Conservation (phyloP, 1,140 invertebrate genomes). For the Pogonus chalceus region DNA sequence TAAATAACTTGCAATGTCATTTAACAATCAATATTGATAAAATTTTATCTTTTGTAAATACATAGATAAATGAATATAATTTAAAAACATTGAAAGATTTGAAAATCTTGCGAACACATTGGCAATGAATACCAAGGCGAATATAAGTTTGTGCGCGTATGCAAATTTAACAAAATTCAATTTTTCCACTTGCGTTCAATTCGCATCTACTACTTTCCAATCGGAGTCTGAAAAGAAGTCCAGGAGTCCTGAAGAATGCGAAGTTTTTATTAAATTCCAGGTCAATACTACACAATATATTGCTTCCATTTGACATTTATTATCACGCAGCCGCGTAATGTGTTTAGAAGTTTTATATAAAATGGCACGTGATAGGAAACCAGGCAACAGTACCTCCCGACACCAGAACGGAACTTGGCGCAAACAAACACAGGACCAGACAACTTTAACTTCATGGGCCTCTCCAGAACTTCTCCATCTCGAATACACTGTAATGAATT, state of each 20-base stretch:
- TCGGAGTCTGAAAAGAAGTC: slow-evolving; percentile 1
- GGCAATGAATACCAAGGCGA: too few species aligned
- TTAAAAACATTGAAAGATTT: too few species aligned
- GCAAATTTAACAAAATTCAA: not conserved
- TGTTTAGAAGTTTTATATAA: slow-evolving; percentile 8
- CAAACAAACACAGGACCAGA: not conserved
- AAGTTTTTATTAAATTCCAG: slow-evolving; percentile 7
- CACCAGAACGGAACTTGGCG: not conserved
- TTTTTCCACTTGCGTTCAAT: not conserved
- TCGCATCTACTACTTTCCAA: not conserved
- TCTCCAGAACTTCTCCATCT: not conserved
- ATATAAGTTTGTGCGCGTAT: too few species aligned
- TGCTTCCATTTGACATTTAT: slow-evolving; percentile 7
- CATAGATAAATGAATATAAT: too few species aligned
- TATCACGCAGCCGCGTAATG: slow-evolving; percentile 4
- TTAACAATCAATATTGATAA: too few species aligned
- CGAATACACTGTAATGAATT: too few species aligned
- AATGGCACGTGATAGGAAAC: not conserved
- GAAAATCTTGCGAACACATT: too few species aligned
- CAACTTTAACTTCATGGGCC: not conserved
- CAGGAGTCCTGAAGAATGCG: not conserved
- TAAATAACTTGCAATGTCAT: too few species aligned
- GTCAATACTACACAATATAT: slow-evolving; percentile 4
- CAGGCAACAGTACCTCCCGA: not conserved
- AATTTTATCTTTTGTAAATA: too few species aligned